Conservation (phyloP, 2,113 vertebrate species). For the Rhinolophus ferrumequinum region DNA sequence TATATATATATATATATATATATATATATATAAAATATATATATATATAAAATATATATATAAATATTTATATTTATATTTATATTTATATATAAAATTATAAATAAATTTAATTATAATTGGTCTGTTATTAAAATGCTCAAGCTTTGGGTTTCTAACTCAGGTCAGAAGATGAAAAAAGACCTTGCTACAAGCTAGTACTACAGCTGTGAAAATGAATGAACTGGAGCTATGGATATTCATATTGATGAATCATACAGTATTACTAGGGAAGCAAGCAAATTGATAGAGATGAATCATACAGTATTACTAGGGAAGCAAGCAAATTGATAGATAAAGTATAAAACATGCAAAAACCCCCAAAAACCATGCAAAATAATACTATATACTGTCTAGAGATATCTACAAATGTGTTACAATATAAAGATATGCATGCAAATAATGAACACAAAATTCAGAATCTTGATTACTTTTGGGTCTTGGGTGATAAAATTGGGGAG, state of each 20-base stretch:
- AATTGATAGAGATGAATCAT: neutral
- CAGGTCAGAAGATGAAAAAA: constrained; percentile 22
- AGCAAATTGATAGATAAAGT: neutral
- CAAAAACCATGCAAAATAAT: neutral
- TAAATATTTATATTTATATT: too few species aligned
- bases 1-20: too few species aligned
- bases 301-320: neutral
- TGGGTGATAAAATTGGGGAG: neutral
- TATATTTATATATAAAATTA: too few species aligned
- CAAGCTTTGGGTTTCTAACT: constrained; percentile 1
- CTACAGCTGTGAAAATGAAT: neutral
- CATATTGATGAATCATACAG: neutral
- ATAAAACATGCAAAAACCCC: neutral
- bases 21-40: too few species aligned
- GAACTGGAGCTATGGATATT: neutral
- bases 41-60: too few species aligned
- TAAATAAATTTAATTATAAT: constrained; percentile 46
- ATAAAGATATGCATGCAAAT: neutral
- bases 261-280: neutral
- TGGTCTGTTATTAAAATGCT: constrained; percentile 16
- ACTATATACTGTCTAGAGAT: neutral
- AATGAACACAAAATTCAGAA: constrained; percentile 4
- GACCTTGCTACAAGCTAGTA: neutral
- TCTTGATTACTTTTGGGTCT: neutral
- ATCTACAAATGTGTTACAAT: neutral